Conservation (phyloP, 2,113 vertebrate species). For the Actinemys pallida region DNA sequence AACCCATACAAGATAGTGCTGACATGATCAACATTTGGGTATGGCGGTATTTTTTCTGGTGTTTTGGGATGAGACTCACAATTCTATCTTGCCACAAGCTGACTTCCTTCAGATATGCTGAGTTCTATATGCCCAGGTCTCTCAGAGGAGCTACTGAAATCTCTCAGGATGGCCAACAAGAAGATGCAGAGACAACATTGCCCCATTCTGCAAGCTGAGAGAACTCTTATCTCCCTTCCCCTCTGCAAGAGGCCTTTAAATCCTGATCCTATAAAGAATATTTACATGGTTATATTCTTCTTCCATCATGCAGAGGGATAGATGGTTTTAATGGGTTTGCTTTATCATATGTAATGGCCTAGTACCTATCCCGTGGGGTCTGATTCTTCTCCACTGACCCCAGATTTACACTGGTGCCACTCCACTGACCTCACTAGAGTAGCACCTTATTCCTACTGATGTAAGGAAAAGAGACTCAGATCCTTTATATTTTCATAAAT, state of each 20-base stretch:
- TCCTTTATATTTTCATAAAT: neutral
- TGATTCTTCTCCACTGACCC: neutral
- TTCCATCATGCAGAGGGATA: neutral
- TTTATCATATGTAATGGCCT: neutral
- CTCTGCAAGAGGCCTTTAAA: neutral
- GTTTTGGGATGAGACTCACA: neutral
- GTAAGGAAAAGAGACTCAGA: neutral
- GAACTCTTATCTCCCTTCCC: neutral
- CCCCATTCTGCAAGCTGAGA: neutral
- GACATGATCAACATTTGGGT: neutral
- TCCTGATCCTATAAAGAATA: neutral
- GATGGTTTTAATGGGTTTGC: neutral
- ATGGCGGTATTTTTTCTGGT: neutral
- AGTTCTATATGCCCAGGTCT: neutral
- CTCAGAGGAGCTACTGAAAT: neutral
- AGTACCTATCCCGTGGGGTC: neutral
- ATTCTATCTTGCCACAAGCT: neutral
- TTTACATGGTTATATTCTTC: neutral
- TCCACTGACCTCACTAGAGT: neutral
- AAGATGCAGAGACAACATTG: neutral
- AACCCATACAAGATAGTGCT: fast-evolving
- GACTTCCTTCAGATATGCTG: neutral
- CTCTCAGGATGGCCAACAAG: neutral
- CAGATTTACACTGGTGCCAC: neutral
- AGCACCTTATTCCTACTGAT: neutral